These are phyloP conservation scores for Neopelma chrysocephalum DNA, from an alignment of 2,797 vertebrate species.

Conservation along the genomic window DNA sequence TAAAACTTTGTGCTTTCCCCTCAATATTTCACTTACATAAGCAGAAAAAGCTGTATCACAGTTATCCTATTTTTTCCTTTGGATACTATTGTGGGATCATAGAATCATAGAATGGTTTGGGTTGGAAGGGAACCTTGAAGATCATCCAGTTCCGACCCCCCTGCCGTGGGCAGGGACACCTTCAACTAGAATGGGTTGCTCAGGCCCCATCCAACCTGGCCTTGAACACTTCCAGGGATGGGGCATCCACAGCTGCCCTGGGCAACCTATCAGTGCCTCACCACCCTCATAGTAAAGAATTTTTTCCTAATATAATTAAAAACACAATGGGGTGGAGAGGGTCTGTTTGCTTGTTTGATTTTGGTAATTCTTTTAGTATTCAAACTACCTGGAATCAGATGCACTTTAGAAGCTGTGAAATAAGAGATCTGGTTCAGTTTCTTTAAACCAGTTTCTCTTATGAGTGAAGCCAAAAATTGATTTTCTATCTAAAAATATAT, in stretches of 20 bases:
- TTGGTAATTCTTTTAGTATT: background rate
- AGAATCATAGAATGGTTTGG: background rate
- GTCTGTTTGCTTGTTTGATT: background rate
- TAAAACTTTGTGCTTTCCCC: background rate
- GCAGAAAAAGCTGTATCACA: background rate
- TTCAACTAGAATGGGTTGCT: background rate
- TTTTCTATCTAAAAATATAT: background rate
- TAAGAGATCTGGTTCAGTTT: background rate
- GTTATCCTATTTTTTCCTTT: background rate
- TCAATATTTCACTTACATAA: background rate
- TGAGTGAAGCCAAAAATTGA: background rate
- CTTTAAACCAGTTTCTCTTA: background rate
- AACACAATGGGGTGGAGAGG: accelerated
- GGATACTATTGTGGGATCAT: background rate
- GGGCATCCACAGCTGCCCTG: background rate
- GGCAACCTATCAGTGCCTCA: background rate
- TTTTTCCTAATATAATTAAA: background rate
- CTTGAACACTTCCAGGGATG: background rate
- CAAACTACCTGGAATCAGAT: background rate
- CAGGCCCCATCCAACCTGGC: background rate
- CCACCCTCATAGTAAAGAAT: background rate
- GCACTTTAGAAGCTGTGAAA: background rate
- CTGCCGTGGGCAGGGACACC: background rate
- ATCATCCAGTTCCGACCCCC: background rate
- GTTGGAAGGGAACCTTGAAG: background rate